Evolutionary conservation across 1,140 invertebrate genomes (phyloP).

Genomic region (Gyrodactylus bullatarudis): DNA sequence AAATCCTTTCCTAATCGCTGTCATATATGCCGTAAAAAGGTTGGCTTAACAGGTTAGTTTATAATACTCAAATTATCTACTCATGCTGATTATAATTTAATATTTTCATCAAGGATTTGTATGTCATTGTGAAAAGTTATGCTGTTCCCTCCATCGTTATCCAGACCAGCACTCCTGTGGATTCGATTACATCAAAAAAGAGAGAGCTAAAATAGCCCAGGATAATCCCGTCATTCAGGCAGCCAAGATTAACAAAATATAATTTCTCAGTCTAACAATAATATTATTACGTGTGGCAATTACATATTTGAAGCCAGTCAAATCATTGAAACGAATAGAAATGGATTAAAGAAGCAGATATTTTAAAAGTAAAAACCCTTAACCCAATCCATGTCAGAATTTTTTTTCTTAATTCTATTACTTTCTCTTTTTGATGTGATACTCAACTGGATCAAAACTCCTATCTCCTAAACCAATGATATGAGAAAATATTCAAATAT

Average conservation of each 20-base stretch:
- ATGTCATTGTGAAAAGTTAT: background rate
- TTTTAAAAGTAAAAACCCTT: too few relatives aligned
- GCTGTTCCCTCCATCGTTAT: background rate
- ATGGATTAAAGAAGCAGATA: too few relatives aligned
- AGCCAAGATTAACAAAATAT: background rate
- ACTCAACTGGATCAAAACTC: too few relatives aligned
- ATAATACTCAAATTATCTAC: background rate
- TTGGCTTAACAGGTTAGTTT: background rate
- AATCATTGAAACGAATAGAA: too few relatives aligned
- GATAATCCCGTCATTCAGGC: background rate
- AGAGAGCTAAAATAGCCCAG: background rate
- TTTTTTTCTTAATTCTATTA: too few relatives aligned
- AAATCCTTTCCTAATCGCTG: background rate
- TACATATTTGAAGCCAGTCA: too few relatives aligned
- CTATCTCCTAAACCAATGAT: too few relatives aligned
- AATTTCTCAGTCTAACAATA: too few relatives aligned
- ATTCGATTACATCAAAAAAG: background rate
- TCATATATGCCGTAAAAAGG: background rate
- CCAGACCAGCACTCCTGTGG: background rate
- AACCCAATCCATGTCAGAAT: too few relatives aligned
- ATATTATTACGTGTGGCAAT: too few relatives aligned
- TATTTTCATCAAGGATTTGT: background rate
- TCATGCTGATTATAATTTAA: background rate
- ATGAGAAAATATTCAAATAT: too few relatives aligned
- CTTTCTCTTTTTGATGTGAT: too few relatives aligned